Percentiles rank a stretch among this genome's conserved stretches.
Evolutionary conservation across 2,888 invertebrate genomes (phyloP).

Genomic region (Trimorus sp.): DNA sequence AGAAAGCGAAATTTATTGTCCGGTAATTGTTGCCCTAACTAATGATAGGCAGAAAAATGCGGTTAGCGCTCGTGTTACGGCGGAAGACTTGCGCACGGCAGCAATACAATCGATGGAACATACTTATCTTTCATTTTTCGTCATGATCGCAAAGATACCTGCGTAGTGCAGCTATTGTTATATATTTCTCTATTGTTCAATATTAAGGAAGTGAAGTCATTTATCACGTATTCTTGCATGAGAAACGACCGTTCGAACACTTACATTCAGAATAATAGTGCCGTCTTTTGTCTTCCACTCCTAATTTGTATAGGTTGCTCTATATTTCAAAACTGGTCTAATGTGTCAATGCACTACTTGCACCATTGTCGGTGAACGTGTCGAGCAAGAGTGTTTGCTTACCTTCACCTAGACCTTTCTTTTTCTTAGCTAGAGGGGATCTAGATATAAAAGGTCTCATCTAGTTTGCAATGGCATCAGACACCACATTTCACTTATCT

Average conservation of each 20-base stretch:
- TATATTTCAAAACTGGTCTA: constrained; percentile 61
- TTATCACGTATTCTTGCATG: constrained; percentile 48
- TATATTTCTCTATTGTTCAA: constrained; percentile 57
- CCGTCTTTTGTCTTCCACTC: constrained; percentile 39
- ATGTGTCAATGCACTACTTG: constrained; percentile 62
- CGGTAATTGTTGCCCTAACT: constrained; percentile 47
- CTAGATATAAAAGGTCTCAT: constrained; percentile 80
- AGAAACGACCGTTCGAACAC: constrained; percentile 36
- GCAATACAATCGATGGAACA: constrained; percentile 53
- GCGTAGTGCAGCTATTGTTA: constrained; percentile 49
- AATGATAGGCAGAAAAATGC: constrained; percentile 45
- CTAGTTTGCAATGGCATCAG: constrained; percentile 78
- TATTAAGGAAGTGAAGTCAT: constrained; percentile 50
- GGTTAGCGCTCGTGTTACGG: constrained; percentile 27
- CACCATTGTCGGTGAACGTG: constrained; percentile 66
- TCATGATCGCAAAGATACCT: constrained; percentile 46
- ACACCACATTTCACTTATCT: constrained; percentile 74
- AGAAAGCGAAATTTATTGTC: constrained; percentile 62
- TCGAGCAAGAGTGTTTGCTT: constrained; percentile 70
- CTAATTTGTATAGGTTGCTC: constrained; percentile 52
- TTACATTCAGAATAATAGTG: constrained; percentile 33
- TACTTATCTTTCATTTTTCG: constrained; percentile 41
- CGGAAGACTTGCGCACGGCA: constrained; percentile 49
- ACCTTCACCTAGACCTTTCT: constrained; percentile 82
- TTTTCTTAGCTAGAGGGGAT: constrained; percentile 79